Base-by-base conservation (phyloP, 2,113 vertebrate species). In the Octodon degus region DNA sequence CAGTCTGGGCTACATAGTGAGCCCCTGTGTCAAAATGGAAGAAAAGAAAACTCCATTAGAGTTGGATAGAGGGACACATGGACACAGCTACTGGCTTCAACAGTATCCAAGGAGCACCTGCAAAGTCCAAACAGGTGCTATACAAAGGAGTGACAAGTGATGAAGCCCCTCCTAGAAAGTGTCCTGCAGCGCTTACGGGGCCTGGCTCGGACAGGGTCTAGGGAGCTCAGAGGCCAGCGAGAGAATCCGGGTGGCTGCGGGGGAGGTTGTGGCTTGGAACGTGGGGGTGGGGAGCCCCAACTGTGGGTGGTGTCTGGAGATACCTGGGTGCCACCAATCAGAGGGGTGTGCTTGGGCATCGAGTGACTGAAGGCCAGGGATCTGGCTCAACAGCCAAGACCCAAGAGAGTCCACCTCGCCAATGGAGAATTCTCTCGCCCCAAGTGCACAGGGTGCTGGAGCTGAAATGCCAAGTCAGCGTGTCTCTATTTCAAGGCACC, bases 61-160 rank as follows among this genome's bases (percentile, higher is more conserved):
- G 55, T 34, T 68, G 30, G 22, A 24, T 24, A 16, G 16, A 6
- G 27, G 40, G 20, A 3, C 53, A 3, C 0, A 10, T 68, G 79
- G 40, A 24, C 12, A 6, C 1, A 2, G 40, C 0, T 17, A 34
- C n/a, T 24, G 50, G 20, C 2, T 8, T 27, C 62, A 58, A 79
- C 22, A 0, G 7, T 16, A 67, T 22, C 27, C 62, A 40, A 37
- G 24, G 30, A 32, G 22, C 34, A 11, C 53, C 30, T 0, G 0
- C 2, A 27, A n/a, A n/a, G 7, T 17, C 40, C 7, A 12, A 63
- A 27, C 37, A 32, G n/a, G 60, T 8, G 47, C 72, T 4, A n/a
- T 82, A 25, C 24, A 7, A 63, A 43, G 53, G n/a, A 86, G 65
- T 7, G 37, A 27, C 5, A 34, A 2, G n/a, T 65, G 16, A 2